Percentiles rank a stretch among this genome's conserved stretches.
These are phyloP conservation scores for Rhyacichthys aspro DNA, from an alignment of 2,797 vertebrate genomes.

Conservation along the genomic window DNA sequence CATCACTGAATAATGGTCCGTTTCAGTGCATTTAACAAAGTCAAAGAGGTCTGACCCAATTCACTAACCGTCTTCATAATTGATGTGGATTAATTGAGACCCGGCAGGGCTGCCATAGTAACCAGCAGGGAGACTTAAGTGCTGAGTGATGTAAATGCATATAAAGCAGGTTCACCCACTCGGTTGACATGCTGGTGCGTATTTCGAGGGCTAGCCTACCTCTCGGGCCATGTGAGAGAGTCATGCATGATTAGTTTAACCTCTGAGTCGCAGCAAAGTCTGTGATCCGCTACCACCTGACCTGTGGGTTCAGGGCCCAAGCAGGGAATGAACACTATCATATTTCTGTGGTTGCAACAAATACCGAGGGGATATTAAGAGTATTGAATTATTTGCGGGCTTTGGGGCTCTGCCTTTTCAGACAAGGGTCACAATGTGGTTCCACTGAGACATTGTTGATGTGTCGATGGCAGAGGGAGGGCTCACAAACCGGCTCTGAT, in stretches of 20 bases:
- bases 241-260: conserved; percentile 79
- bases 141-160: conserved; percentile 14
- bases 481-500: conserved; percentile 15
- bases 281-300: conserved; percentile 83
- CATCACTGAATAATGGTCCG: neutral
- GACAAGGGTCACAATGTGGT: conserved; percentile 51
- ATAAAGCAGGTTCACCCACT: conserved; percentile 56
- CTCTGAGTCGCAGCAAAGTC: conserved; percentile 72
- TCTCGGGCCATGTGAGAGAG: conserved; percentile 71
- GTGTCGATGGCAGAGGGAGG: conserved; percentile 47
- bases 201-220: conserved; percentile 58
- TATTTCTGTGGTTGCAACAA: conserved; percentile 76
- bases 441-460: conserved; percentile 54
- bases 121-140: neutral
- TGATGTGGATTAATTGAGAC: neutral
- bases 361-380: conserved; percentile 70
- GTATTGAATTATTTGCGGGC: conserved; percentile 76
- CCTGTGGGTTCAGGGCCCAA: conserved; percentile 77
- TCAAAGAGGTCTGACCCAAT: neutral
- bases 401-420: conserved; percentile 32
- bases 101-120: neutral
- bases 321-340: conserved; percentile 82
- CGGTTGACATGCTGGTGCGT: conserved; percentile 53
- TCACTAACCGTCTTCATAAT: neutral
- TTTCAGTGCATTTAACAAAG: neutral